Conservation (phyloP, 2,888 invertebrate genomes). For the Achlya flavicornis region DNA sequence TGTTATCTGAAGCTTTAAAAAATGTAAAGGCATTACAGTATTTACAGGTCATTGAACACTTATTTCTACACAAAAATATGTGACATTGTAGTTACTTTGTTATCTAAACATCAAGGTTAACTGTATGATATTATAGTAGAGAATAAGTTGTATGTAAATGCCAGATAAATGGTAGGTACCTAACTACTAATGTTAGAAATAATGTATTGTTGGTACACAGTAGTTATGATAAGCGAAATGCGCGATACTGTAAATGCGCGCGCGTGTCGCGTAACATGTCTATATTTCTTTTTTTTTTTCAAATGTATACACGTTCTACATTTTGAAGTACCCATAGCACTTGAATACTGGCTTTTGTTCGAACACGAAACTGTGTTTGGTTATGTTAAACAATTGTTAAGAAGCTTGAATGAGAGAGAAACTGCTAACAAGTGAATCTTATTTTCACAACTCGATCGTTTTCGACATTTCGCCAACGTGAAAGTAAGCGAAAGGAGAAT, state of each 20-base stretch:
- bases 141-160: not conserved
- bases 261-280: not conserved
- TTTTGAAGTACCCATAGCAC: not conserved
- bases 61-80: not conserved
- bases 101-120: conserved; percentile 6
- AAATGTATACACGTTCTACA: not conserved
- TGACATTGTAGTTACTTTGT: not conserved
- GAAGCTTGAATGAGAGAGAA: not conserved
- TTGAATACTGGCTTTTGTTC: not conserved
- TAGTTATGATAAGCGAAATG: not conserved
- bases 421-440: not conserved
- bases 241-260: not conserved
- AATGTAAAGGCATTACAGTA: not conserved
- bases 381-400: not conserved
- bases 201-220: not conserved
- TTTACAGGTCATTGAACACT: not conserved
- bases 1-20: not conserved
- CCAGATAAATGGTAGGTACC: not conserved
- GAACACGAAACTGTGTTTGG: not conserved
- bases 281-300: not conserved
- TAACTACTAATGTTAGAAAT: not conserved
- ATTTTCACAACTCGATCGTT: not conserved
- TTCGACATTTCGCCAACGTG: conserved; percentile 2
- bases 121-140: conserved; percentile 6
- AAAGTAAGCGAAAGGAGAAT: conserved; percentile 51